phyloP scores from a whole-genome alignment of 92 coral and sea anemone species.

The Palythoa caribaeorum region DNA sequence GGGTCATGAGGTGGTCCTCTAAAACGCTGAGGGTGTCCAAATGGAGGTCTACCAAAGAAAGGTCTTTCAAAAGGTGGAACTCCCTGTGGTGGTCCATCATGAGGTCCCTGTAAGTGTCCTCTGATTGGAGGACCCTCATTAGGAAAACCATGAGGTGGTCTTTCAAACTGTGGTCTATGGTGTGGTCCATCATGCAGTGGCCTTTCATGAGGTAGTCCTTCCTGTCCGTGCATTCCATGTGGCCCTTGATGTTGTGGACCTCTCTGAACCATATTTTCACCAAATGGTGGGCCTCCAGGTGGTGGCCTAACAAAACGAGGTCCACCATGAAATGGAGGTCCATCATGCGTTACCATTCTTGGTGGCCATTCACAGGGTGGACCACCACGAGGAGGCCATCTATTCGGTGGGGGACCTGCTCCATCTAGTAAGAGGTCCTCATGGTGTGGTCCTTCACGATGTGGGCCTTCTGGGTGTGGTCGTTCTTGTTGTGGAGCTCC shows the following conservation, averaged over 20 bases:
- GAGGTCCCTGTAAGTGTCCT: constrained; percentile 22
- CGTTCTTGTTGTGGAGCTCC: constrained; percentile 23
- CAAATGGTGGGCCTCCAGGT: constrained; percentile 17
- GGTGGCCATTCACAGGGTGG: constrained; percentile 15
- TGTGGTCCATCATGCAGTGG: constrained; percentile 51
- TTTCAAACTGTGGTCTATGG: constrained; percentile 48
- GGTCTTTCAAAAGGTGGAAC: constrained; percentile 50
- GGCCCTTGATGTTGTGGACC: constrained; percentile 24
- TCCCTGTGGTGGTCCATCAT: constrained; percentile 40
- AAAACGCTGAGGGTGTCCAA: constrained; percentile 70
- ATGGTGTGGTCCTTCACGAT: constrained; percentile 1
- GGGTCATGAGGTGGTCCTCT: constrained; percentile 74
- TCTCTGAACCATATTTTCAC: not conserved
- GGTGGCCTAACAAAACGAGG: constrained; percentile 8
- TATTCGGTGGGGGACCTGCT: not conserved
- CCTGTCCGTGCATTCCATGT: not conserved
- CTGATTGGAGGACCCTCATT: constrained; percentile 43
- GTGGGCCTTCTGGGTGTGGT: constrained; percentile 51
- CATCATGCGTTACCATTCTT: constrained; percentile 21
- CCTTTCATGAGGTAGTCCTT: constrained; percentile 21
- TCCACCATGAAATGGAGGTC: constrained; percentile 10
- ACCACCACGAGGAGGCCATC: constrained; percentile 12
- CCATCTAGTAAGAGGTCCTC: constrained; percentile 10
- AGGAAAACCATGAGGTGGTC: constrained; percentile 67
- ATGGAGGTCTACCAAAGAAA: constrained; percentile 55